Base-by-base conservation (phyloP, 2,797 vertebrate species). In the Girardinus metallicus region DNA sequence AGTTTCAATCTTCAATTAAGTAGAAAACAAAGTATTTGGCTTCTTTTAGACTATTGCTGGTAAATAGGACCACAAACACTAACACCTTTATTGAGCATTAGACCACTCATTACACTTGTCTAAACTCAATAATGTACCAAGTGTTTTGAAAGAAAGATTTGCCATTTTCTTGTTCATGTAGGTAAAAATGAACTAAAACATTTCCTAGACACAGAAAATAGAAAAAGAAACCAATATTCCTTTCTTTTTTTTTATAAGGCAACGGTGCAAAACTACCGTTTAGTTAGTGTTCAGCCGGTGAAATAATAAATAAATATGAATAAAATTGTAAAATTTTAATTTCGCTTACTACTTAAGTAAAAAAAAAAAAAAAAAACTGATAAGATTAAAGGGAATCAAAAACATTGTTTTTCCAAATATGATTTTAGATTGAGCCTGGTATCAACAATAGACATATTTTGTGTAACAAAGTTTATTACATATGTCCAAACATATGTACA, bases 391-490 rank as follows among this genome's bases (percentile, higher is more conserved):
- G 8, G 11, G 13, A 12, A 4, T 47, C 41, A 16, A 1, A 29
- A 26, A 47, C 11, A 21, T n/a, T n/a, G 31, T 21, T 36, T 10
- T 51, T 5, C 46, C 62, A 39, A 4, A 0, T 76, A 21, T 21
- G 6, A 41, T 41, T n/a, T n/a, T 3, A 26, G 55, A 5, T 57
- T 57, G n/a, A 57, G 11, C 12, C n/a, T 23, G 10, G 9, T 26
- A 18, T 23, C 21, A 26, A 53, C 51, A 53, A 53, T 26, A 51
- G 29, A 39, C 31, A 3, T 10, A 34, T 95, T 95, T 97, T 97
- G 97, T 95, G 97, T 99, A 98, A 97, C 97, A 99, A 98, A 98
- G 96, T 98, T 98, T 99, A 98, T 98, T 99, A 98, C 97, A 98
- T 98, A 98, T 97, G 94, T 95, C 89, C 97, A 98, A 98, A 99